phyloP scores from a whole-genome alignment of 1,140 invertebrate genomes.

The Eubasilissa regina region DNA sequence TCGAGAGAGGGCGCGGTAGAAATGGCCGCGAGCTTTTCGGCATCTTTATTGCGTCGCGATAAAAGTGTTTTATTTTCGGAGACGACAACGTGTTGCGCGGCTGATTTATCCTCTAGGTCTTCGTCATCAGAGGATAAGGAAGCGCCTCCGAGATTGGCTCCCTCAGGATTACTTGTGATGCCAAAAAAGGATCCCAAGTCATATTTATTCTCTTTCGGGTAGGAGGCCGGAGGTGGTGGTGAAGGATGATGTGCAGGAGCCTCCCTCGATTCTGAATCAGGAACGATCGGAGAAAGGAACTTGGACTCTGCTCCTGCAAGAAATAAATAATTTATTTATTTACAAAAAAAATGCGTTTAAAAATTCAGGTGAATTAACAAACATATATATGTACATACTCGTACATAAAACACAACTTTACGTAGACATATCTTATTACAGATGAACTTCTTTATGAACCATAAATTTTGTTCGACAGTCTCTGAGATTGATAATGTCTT shows the following conservation, averaged over 20 bases:
- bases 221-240: slow-evolving; percentile 4
- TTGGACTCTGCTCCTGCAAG: slow-evolving; percentile 46
- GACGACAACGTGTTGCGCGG: slow-evolving; percentile 43
- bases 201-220: slow-evolving; percentile 56
- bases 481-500: no score
- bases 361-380: no score
- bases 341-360: no score
- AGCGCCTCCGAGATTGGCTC: slow-evolving; percentile 33
- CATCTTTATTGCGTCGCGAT: slow-evolving; percentile 19
- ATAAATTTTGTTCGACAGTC: no score
- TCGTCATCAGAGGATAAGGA: slow-evolving; percentile 6
- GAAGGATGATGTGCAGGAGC: neutral
- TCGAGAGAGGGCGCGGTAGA: slow-evolving; percentile 15
- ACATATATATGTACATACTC: no score
- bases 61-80: slow-evolving; percentile 34
- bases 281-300: slow-evolving; percentile 43
- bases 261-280: slow-evolving; percentile 3
- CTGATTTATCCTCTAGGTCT: slow-evolving; percentile 45
- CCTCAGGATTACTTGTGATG: slow-evolving; percentile 47
- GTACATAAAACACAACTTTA: no score
- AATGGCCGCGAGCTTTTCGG: slow-evolving; percentile 1
- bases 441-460: no score
- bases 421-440: no score
- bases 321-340: no score
- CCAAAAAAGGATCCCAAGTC: slow-evolving; percentile 57